phyloP scores from a whole-genome alignment of 2,888 invertebrate species.

The Lissonota sp. region DNA sequence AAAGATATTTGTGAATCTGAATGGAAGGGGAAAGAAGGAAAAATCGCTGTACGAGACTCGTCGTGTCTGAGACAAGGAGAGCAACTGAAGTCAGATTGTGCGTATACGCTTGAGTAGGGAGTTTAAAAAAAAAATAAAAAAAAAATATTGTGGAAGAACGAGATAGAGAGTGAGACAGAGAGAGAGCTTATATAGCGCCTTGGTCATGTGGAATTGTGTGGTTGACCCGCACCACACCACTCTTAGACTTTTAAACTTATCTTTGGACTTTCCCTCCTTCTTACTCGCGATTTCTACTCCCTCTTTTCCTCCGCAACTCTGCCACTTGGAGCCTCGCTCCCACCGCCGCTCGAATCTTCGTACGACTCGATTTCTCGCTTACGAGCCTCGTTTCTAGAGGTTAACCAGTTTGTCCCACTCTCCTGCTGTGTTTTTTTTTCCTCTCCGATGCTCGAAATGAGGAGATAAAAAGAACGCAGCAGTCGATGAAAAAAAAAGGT shows the following conservation, averaged over 20 bases:
- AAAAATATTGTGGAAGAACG: slow-evolving; percentile 18
- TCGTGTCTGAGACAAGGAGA: slow-evolving; percentile 59
- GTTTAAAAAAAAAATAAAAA: slow-evolving; percentile 33
- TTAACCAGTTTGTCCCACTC: slow-evolving; percentile 83
- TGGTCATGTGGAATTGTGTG: slow-evolving; percentile 70
- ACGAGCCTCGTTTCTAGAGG: slow-evolving; percentile 76
- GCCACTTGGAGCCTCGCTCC: slow-evolving; percentile 70
- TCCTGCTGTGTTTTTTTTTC: slow-evolving; percentile 63
- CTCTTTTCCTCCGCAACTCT: slow-evolving; percentile 59
- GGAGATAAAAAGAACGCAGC: slow-evolving; percentile 49
- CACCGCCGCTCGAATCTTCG: slow-evolving; percentile 45
- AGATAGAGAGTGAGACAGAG: slow-evolving; percentile 16
- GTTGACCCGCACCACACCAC: slow-evolving; percentile 72
- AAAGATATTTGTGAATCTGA: neutral
- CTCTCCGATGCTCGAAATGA: neutral
- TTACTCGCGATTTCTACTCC: slow-evolving; percentile 47
- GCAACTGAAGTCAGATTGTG: slow-evolving; percentile 60
- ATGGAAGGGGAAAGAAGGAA: slow-evolving; percentile 17
- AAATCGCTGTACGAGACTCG: slow-evolving; percentile 45
- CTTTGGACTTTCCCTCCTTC: slow-evolving; percentile 82
- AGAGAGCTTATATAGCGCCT: slow-evolving; percentile 41
- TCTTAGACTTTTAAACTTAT: slow-evolving; percentile 78
- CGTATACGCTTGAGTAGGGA: slow-evolving; percentile 33
- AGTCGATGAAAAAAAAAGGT: slow-evolving; percentile 26
- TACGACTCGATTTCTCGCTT: slow-evolving; percentile 48